These are phyloP conservation scores for Parapsyche elsis DNA, from an alignment of 1,140 invertebrate genomes.

Conservation along the genomic window DNA sequence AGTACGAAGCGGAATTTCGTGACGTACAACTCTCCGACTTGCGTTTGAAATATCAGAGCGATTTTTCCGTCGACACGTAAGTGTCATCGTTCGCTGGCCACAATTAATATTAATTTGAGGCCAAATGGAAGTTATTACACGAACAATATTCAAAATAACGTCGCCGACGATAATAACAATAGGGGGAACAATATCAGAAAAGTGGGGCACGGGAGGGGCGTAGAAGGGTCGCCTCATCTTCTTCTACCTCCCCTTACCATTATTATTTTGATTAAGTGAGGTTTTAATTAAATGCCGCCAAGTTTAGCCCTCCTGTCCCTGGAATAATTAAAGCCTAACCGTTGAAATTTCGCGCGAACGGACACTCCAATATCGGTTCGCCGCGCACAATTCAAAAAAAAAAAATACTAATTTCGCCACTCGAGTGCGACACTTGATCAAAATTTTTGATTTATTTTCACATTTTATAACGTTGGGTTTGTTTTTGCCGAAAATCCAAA, in stretches of 20 bases:
- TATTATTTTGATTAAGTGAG: conserved; percentile 44
- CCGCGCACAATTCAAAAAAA: too few species aligned
- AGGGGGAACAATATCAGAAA: conserved; percentile 1
- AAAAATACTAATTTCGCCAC: background rate
- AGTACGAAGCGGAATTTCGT: too few species aligned
- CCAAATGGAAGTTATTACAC: conserved; percentile 14
- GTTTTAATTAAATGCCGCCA: conserved; percentile 38
- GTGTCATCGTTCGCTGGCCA: background rate
- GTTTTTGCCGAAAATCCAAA: background rate
- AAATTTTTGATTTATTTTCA: too few species aligned
- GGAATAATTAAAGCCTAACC: conserved; percentile 1
- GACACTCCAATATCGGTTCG: background rate
- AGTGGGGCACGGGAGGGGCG: background rate
- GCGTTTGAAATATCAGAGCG: too few species aligned
- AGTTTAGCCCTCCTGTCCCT: conserved; percentile 18
- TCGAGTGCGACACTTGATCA: background rate
- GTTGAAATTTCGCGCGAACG: background rate
- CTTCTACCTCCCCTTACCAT: background rate
- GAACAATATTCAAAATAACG: conserved; percentile 18
- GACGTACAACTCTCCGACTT: too few species aligned
- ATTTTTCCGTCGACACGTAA: too few species aligned
- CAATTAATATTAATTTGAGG: conserved; percentile 31
- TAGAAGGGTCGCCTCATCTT: background rate
- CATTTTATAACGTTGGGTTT: background rate
- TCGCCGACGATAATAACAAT: conserved; percentile 24